Base-by-base conservation (phyloP, 1,140 invertebrate species). In the Atopsyche davidsoni region DNA sequence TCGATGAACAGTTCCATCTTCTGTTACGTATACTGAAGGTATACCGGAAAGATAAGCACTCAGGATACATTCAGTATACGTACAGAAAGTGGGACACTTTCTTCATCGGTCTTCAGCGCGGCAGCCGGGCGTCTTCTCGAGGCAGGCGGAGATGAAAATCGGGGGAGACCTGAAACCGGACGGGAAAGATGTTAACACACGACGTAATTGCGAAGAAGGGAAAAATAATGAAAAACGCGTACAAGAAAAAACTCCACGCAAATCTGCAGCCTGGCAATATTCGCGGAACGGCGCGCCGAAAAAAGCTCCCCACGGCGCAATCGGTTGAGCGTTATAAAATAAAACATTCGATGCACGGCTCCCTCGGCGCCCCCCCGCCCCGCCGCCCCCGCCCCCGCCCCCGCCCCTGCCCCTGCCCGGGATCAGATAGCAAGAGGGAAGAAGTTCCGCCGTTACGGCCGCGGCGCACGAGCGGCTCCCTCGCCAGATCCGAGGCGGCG, bases 11-110 rank as follows among this genome's bases (percentile, higher is more conserved):
- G 85, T 89, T 86, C 82, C 80, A 81, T 85, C 86, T 90, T 89
- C 89, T 92, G 89, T 92, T 92, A 94, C 91, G 91, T 94, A 94
- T 94, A 94, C 89, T 92, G 89, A 93, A 94, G 90, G 91, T 94
- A 94, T 93, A 94, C 91, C 91, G 89, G 90, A 93, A 86, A 89
- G 83, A 76, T 79, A 80, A 71, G 77, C 87, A 91, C 89, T 93
- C 91, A 94, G 91, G 90, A 93, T 93, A 94, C 90, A 93, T 92
- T 93, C 89, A 93, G 91, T 94, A 93, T 93, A 94, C 91, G 90
- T 93, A 86, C 88, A 92, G 88, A 90, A 85, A 81, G 86, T 85
- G 81, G 75, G 82, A 83, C 85, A 79, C 76, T 70, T 50, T 69
- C 70, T 50, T 51, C 56, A 43, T 9, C 9, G 24, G 6, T 38